These are phyloP conservation scores for Cataglyphis albicans DNA, from an alignment of 2,888 invertebrate species.

Conservation along the genomic window DNA sequence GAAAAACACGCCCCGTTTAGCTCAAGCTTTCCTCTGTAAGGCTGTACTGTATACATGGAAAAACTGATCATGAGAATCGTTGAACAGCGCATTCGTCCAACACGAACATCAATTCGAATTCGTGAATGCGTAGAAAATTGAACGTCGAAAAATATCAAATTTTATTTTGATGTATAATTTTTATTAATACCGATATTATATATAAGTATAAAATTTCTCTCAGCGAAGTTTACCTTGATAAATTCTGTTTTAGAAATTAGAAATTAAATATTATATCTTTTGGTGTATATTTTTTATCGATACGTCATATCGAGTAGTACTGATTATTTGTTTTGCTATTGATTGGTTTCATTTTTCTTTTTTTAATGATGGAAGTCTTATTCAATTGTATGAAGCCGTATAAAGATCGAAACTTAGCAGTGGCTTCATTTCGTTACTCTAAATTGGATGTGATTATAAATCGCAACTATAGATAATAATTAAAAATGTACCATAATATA, in stretches of 20 bases:
- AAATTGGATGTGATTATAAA: constrained; percentile 74
- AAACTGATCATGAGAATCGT: constrained; percentile 53
- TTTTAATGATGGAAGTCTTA: constrained; percentile 46
- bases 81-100: constrained; percentile 32
- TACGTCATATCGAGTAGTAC: not conserved
- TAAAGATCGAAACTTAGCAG: constrained; percentile 78
- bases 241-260: not conserved
- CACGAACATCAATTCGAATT: constrained; percentile 1
- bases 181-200: not conserved
- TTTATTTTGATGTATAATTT: not conserved
- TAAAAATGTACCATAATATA: not conserved
- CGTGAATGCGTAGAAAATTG: constrained; percentile 12
- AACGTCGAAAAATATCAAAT: constrained; percentile 1
- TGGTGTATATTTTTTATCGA: not conserved
- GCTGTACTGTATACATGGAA: not conserved
- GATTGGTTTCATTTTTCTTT: not conserved
- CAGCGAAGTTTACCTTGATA: not conserved
- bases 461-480: not conserved
- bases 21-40: constrained; percentile 51
- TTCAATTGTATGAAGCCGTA: constrained; percentile 77
- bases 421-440: constrained; percentile 73
- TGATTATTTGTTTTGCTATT: not conserved
- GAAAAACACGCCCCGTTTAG: constrained; percentile 56
- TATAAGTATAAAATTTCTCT: not conserved
- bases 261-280: constrained; percentile 1